These are phyloP conservation scores for Chaunax sp. DNA, from an alignment of 2,797 vertebrate species.

Conservation along the genomic window DNA sequence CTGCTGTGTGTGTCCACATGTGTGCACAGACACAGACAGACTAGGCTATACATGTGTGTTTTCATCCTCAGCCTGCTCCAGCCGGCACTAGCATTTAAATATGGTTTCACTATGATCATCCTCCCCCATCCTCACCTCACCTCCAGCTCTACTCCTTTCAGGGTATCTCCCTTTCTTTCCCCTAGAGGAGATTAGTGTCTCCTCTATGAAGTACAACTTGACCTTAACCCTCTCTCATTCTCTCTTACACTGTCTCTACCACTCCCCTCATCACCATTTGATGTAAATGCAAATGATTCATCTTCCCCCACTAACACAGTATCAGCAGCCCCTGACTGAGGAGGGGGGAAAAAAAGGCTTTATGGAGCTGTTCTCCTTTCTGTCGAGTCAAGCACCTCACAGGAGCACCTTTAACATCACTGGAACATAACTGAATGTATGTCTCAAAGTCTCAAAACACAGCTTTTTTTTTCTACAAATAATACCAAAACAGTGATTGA, in stretches of 20 bases:
- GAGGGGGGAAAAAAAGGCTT: slow-evolving; percentile 5
- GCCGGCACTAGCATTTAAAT: slow-evolving; percentile 27
- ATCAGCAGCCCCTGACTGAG: slow-evolving; percentile 52
- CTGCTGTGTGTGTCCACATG: background rate
- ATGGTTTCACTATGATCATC: slow-evolving; percentile 29
- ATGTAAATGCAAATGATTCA: slow-evolving; percentile 78
- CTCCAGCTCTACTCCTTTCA: slow-evolving; percentile 29
- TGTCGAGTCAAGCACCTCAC: slow-evolving; percentile 49
- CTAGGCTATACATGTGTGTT: background rate
- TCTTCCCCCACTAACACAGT: slow-evolving; percentile 58
- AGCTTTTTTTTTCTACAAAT: slow-evolving; percentile 7
- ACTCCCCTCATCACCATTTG: slow-evolving; percentile 69
- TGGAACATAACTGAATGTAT: slow-evolving; percentile 32
- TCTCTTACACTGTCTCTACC: slow-evolving; percentile 51
- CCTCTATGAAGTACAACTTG: slow-evolving; percentile 75
- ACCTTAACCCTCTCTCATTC: slow-evolving; percentile 74
- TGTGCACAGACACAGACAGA: background rate
- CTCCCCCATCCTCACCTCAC: slow-evolving; percentile 16
- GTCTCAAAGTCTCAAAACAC: slow-evolving; percentile 15
- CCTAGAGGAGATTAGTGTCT: slow-evolving; percentile 69
- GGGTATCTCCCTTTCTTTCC: slow-evolving; percentile 46
- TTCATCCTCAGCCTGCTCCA: background rate
- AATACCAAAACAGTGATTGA: slow-evolving; percentile 34
- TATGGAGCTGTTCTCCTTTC: slow-evolving; percentile 51
- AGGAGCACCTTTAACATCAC: slow-evolving; percentile 26